These are phyloP conservation scores for Theonella swinhoei DNA, from an alignment of 37 sponge, comb jelly and placozoan species.

Conservation along the genomic window DNA sequence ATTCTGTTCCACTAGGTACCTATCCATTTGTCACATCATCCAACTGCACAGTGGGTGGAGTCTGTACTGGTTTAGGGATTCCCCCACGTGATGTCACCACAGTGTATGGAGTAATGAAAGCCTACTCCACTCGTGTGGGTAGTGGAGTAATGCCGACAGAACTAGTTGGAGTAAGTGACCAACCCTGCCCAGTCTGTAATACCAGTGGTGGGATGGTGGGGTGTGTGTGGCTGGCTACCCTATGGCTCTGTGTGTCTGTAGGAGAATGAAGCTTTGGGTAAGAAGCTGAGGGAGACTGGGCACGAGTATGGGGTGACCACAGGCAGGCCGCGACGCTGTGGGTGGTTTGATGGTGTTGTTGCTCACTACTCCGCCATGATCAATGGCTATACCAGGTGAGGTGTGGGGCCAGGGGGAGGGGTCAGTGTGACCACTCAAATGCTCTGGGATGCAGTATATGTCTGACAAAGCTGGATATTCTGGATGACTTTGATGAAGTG, in stretches of 20 bases:
- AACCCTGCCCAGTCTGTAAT: neutral
- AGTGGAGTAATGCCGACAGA: slow-evolving; percentile 94
- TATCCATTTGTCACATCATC: slow-evolving; percentile 98
- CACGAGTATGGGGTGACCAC: slow-evolving; percentile 98
- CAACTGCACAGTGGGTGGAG: slow-evolving; percentile 93
- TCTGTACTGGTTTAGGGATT: slow-evolving; percentile 95
- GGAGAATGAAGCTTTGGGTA: slow-evolving; percentile 75
- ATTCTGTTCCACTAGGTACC: slow-evolving; percentile 62
- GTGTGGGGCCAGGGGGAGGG: neutral
- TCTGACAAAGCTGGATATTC: slow-evolving; percentile 91
- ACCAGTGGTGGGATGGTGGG: neutral
- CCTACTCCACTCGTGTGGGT: slow-evolving; percentile 98
- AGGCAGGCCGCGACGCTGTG: slow-evolving; percentile 93
- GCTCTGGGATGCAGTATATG: slow-evolving; percentile 63
- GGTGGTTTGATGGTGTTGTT: slow-evolving; percentile 96
- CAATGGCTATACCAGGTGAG: slow-evolving; percentile 88
- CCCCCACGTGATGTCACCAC: slow-evolving; percentile 70
- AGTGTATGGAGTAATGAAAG: slow-evolving; percentile 93
- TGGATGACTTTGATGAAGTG: slow-evolving; percentile 94
- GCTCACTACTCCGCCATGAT: slow-evolving; percentile 85
- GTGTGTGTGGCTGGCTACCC: neutral
- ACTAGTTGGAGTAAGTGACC: slow-evolving; percentile 70
- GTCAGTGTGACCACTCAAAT: neutral
- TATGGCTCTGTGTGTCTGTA: neutral
- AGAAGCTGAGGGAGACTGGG: slow-evolving; percentile 78